Base-by-base conservation (phyloP, 2,113 vertebrate genomes). In the Caranx melampygus region DNA sequence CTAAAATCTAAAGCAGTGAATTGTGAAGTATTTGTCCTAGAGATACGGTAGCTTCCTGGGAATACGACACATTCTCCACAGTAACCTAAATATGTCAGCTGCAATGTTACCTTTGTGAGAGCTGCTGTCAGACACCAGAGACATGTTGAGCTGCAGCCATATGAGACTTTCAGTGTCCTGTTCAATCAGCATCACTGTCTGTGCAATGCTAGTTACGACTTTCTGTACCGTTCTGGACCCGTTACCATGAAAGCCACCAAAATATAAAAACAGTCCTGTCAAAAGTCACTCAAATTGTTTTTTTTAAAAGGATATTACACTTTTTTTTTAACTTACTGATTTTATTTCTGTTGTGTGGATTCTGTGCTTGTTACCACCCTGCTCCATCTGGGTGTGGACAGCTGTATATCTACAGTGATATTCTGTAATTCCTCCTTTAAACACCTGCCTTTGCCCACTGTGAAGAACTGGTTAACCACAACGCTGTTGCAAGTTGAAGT, bases 131-230 rank as follows among this genome's bases (percentile, higher is more conserved):
- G 15, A 37, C 0, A 26, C 26, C 26, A 26, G 26, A 26, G 26
- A 26, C 26, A 26, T 26, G 26, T 6, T 49, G 55, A 85, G 75
- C 60, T 70, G 72, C 1, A 54, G 26, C 65, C n/a, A 3, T 62
- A 73, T 81, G 60, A 88, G 73, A 73, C 66, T 71, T 1, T 31
- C 6, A 5, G 63, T 76, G 65, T 90, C 75, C 6, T 21, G 37
- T 79, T 73, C 7, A 60, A 26, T 35, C 3, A 40, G n/a, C 12
- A 2, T 65, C 34, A 20, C 5, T 20, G 60, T 57, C 6, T 21
- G 21, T 60, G 1, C 0, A 0, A 72, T 64, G n/a, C 61, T 5
- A 63, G n/a, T 42, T 21, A 20, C 45, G 20, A 51, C 78, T 45
- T 42, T 9, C 26, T 26, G 26, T 26, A 26, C 26, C 26, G 26